Evolutionary conservation across 2,113 vertebrate genomes (phyloP).

Genomic region (Desmodus rotundus): DNA sequence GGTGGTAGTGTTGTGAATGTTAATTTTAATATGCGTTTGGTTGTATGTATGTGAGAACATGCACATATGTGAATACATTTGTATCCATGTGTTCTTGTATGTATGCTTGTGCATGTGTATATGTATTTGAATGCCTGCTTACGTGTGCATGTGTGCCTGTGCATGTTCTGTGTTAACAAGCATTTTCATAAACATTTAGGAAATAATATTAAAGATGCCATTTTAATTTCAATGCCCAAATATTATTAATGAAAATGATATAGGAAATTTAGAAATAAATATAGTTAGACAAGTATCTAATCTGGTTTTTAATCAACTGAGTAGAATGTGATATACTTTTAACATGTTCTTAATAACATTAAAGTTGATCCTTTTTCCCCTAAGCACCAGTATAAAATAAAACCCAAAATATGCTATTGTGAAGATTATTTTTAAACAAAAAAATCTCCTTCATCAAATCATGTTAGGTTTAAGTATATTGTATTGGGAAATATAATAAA

Average conservation of each 20-base stretch:
- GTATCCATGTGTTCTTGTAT: neutral
- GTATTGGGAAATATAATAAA: slow-evolving; percentile 57
- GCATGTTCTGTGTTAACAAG: neutral
- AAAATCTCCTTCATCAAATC: neutral
- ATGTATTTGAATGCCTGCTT: neutral
- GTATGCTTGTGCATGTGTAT: rapidly evolving
- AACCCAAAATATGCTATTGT: neutral
- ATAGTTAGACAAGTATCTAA: neutral
- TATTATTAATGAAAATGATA: neutral
- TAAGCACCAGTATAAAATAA: neutral
- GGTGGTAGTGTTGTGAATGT: neutral
- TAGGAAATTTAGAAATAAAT: neutral
- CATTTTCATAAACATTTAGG: neutral
- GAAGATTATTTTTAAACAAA: slow-evolving; percentile 53
- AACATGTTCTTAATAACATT: neutral
- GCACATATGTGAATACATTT: neutral
- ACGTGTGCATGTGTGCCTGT: neutral
- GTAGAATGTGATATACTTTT: neutral
- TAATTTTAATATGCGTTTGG: neutral
- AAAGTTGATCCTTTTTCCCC: neutral
- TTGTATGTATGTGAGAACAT: neutral
- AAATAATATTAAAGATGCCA: neutral
- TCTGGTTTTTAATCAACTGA: neutral
- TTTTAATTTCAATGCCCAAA: neutral
- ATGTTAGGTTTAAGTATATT: slow-evolving; percentile 33